These are phyloP conservation scores for Pterostichus niger DNA, from an alignment of 2,888 invertebrate species.

Conservation along the genomic window DNA sequence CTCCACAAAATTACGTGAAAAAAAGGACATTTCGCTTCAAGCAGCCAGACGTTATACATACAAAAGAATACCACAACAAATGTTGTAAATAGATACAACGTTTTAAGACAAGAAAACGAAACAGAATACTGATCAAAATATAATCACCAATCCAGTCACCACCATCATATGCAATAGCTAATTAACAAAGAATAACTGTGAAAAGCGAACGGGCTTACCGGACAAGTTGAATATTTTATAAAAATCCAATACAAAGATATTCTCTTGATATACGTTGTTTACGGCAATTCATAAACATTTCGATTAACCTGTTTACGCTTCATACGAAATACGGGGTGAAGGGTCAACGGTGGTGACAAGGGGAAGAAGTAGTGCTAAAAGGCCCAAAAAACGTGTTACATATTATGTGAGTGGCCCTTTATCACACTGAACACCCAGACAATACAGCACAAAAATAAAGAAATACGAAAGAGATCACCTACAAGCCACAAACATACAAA, in stretches of 20 bases:
- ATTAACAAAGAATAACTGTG: background rate
- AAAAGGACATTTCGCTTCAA: background rate
- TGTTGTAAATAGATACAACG: background rate
- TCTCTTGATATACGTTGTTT: background rate
- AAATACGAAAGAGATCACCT: conserved; percentile 17
- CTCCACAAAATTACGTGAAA: background rate
- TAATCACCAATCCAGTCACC: background rate
- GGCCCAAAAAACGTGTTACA: background rate
- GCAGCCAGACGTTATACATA: background rate
- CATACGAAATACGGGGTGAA: no score
- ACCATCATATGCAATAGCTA: background rate
- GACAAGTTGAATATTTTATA: conserved; percentile 7
- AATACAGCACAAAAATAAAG: conserved; percentile 24
- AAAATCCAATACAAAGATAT: background rate
- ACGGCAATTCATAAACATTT: background rate
- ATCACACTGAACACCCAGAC: conserved; percentile 16
- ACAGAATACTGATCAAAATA: background rate
- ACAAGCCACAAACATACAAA: conserved; percentile 55
- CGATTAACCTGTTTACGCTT: no score
- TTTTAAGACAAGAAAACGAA: background rate
- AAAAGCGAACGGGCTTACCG: background rate
- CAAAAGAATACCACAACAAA: background rate
- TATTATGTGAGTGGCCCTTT: no score
- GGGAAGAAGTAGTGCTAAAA: no score
- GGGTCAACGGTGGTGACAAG: no score